Evolutionary conservation across 2,113 vertebrate species (phyloP).

Genomic region (Helogale parvula): DNA sequence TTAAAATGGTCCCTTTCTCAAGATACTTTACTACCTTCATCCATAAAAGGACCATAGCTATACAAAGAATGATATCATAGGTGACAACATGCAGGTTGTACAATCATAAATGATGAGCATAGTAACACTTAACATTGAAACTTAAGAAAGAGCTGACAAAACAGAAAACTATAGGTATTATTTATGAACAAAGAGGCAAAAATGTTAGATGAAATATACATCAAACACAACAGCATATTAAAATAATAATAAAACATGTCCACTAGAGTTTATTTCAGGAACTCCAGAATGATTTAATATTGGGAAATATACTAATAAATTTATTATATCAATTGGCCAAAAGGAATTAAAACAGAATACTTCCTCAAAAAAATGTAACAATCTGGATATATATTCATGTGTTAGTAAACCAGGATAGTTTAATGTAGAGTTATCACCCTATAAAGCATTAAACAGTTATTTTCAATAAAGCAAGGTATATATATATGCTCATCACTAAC

Average conservation of each 20-base stretch:
- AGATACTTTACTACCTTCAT: background rate
- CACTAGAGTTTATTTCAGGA: conserved; percentile 8
- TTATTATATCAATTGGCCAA: background rate
- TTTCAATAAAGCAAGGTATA: background rate
- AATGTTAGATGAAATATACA: background rate
- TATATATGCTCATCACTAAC: background rate
- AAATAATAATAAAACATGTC: conserved; percentile 35
- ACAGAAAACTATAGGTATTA: background rate
- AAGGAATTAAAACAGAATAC: conserved; percentile 14
- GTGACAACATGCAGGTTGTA: background rate
- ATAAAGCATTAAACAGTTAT: background rate
- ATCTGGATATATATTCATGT: background rate
- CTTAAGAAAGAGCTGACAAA: background rate
- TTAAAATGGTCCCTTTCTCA: background rate
- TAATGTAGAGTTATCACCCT: background rate
- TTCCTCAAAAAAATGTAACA: background rate
- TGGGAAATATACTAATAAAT: background rate
- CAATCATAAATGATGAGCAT: background rate
- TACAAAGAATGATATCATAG: background rate
- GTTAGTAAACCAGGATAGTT: background rate
- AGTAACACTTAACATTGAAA: background rate
- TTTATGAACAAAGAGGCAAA: conserved; percentile 1
- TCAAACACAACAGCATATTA: background rate
- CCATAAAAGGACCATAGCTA: background rate
- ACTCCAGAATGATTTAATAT: background rate